phyloP scores from a whole-genome alignment of 2,113 vertebrate genomes.

The Pollachius pollachius region DNA sequence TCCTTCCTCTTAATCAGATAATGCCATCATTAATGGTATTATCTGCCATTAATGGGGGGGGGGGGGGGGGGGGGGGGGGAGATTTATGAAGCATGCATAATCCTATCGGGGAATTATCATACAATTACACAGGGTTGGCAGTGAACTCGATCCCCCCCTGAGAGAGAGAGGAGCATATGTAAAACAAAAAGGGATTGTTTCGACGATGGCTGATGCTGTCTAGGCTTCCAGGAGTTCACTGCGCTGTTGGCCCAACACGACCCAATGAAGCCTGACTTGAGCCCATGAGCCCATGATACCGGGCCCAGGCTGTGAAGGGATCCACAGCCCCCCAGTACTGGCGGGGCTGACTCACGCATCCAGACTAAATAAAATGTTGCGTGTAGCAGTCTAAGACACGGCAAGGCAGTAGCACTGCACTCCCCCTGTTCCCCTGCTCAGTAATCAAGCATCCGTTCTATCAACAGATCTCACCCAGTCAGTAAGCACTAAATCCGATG shows the following conservation, averaged over 20 bases:
- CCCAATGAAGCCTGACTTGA: not conserved
- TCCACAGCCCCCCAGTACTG: too few species aligned
- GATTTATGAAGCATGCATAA: too few species aligned
- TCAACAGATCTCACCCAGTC: not conserved
- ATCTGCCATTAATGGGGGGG: too few species aligned
- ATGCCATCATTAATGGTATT: too few species aligned
- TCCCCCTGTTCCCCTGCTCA: not conserved
- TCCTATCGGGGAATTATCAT: too few species aligned
- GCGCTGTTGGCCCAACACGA: slow-evolving; percentile 17
- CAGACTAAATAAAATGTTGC: too few species aligned
- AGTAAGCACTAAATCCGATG: slow-evolving; percentile 5
- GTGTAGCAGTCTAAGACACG: too few species aligned
- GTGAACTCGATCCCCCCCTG: not conserved
- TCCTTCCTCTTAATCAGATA: too few species aligned
- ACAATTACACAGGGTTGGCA: too few species aligned
- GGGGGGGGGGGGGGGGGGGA: too few species aligned
- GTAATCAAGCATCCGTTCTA: not conserved
- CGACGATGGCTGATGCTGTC: slow-evolving; percentile 25
- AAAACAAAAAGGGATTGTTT: slow-evolving; percentile 6
- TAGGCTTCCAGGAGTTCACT: not conserved
- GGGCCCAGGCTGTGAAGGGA: not conserved
- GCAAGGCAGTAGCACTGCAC: slow-evolving; percentile 19
- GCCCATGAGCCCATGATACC: slow-evolving; percentile 6
- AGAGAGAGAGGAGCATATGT: not conserved
- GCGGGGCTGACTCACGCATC: too few species aligned